Evolutionary conservation across 2,797 vertebrate genomes (phyloP), one percentile per base, ranked within the genome.

Genomic region (Serranus cabrilla): DNA sequence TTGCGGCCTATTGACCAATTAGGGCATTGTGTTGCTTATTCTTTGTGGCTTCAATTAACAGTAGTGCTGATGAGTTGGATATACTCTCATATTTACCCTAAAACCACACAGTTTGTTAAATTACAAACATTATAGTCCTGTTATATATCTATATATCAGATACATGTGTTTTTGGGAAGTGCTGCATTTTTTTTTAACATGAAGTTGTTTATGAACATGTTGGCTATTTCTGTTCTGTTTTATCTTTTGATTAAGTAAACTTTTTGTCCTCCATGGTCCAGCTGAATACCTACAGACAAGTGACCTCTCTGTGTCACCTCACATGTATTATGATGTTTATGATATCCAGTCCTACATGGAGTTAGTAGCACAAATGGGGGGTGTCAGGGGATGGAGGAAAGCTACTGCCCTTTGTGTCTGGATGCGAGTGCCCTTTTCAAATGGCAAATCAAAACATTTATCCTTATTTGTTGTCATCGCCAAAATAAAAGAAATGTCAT

Each of bases 351-450:
- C 23, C 27, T 39, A 50, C 56, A 51, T 20, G n/a, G 42, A 54
- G 42, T 59, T 52, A 11, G 21, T 60, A 51, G 47, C 10, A 31
- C 21, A 18, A 47, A 51, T 4, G n/a, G 51, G 34, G n/a, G 8
- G 17, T 27, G 27, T 61, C 37, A 27, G 10, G 8, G 51, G 20
- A 40, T 13, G 21, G 27, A 64, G 5, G 11, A 45, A 74, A 71
- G 50, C 45, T 27, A 5, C 59, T 80, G 80, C 76, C 80, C 61
- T 85, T 87, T 82, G 71, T 78, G 51, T 66, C 21, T 58, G 34
- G 51, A 52, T 80, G 43, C 3, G 2, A 64, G 43, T 86, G 82
- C 50, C 81, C 86, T 91, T 88, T 89, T 40, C n/a, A 88, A 88
- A 86, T 87, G 83, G 71, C 77, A 74, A 58, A 77, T 87, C 67